Evolutionary conservation across 2,888 invertebrate genomes (phyloP).

Genomic region (Drosophila mimetica): DNA sequence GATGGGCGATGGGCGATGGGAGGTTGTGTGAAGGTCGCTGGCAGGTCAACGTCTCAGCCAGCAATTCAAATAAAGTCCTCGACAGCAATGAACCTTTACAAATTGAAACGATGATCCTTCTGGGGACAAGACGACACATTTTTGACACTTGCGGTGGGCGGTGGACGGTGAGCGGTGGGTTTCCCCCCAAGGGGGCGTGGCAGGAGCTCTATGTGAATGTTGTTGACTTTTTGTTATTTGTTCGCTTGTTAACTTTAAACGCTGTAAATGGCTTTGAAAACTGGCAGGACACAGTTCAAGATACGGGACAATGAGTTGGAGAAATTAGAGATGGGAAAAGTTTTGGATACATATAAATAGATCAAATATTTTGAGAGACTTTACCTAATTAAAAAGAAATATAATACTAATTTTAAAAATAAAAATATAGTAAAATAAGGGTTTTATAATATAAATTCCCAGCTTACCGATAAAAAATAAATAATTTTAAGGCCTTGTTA

Average conservation of each 20-base stretch:
- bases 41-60: slow-evolving; percentile 61
- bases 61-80: slow-evolving; percentile 66
- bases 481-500: no score
- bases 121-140: slow-evolving; percentile 53
- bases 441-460: no score
- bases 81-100: slow-evolving; percentile 71
- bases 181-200: neutral
- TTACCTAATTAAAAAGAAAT: no score
- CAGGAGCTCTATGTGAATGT: slow-evolving; percentile 9
- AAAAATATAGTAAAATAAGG: no score
- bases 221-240: slow-evolving; percentile 75
- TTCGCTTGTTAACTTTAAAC: slow-evolving; percentile 80
- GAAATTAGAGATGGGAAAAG: neutral
- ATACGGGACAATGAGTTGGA: slow-evolving; percentile 18
- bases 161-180: neutral
- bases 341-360: neutral
- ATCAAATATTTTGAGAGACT: no score
- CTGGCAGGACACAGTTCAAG: slow-evolving; percentile 45
- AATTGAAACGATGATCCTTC: slow-evolving; percentile 81
- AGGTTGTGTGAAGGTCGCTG: slow-evolving; percentile 63
- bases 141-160: slow-evolving; percentile 64
- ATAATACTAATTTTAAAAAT: no score
- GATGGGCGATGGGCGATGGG: slow-evolving; percentile 6
- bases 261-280: slow-evolving; percentile 82
- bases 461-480: no score